Evolutionary conservation across 2,113 vertebrate genomes (phyloP), one percentile per base, ranked within the genome.

Genomic region (Bostrychus sinensis): DNA sequence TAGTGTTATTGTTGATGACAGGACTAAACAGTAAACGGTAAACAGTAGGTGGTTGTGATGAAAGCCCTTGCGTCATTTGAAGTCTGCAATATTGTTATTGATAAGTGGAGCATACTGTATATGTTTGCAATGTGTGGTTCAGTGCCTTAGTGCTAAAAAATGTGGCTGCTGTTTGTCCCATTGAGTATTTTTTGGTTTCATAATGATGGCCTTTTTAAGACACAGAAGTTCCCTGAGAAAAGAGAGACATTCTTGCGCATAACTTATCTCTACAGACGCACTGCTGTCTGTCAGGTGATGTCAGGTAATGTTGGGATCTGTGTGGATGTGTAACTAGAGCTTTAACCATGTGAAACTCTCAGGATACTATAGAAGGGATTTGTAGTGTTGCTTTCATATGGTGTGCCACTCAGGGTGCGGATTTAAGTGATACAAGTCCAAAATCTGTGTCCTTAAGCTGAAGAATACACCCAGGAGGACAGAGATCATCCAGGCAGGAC

Each of bases 31-130:
- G n/a, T n/a, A n/a, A n/a, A n/a, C n/a, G 66, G 53, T 75, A 43
- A 61, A 78, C 66, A 69, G 37, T 37, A 57, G 41, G 3, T 55
- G 56, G 32, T 62, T 1, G 19, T 69, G 66, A 74, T 74, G 67
- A 80, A 45, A 77, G 53, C 58, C 8, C 16, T 36, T 67, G 39
- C 25, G 41, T 74, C 6, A 32, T 46, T 71, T 74, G 63, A 74
- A 36, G 66, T 72, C 48, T 64, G 48, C 66, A 51, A 23, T 3
- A 23, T 8, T 12, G 39, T 13, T 22, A 5, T 26, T n/a, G 25
- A 28, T 19, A 22, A 22, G 36, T 56, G 34, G 0, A 4, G 61
- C 7, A 4, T 62, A 63, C 43, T 17, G n/a, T n/a, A n/a, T n/a
- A n/a, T 39, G 60, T 53, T 30, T 58, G 41, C 19, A 12, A 32